Evolutionary conservation across 2,113 vertebrate species (phyloP), one percentile per base, ranked within the genome.

Genomic region (Clarias magur): DNA sequence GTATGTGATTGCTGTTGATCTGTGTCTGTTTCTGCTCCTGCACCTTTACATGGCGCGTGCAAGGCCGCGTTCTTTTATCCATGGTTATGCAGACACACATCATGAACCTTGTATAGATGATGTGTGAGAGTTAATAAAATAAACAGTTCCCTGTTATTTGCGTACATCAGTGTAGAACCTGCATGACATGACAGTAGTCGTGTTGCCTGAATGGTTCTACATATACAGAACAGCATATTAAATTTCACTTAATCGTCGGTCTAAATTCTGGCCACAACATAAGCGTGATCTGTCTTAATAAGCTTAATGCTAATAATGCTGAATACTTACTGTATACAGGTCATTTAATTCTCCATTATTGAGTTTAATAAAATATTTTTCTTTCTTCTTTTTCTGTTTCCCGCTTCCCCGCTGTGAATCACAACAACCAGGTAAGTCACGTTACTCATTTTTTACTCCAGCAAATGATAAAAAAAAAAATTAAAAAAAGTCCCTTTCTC

Each of bases 61-160:
- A 67, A 60, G 85, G 73, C 76, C 75, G 54, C 76, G 78, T 80
- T 57, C 59, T 79, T 87, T 82, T 85, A 87, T 83, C 82, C 75
- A 84, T 19, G 1, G 70, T 87, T 27, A 89, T 62, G 79, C 65
- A 86, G 83, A 79, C 48, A 67, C 48, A 82, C 81, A 87, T 83
- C 80, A 88, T 56, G 54, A 38, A 82, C 23, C 80, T 78, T 83
- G 80, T 88, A 68, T 62, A 62, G 16, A 62, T 34, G 60, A 23
- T 68, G 57, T 60, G 19, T 65, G 78, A 63, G 62, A 63, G 21
- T 25, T 34, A 34, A 34, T 34, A 34, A 34, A 34, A 34, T 34
- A 34, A 27, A 34, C 11, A 56, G 83, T 42, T 72, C 2, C n/a
- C 34, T 42, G 2, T 42, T 57, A 54, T 80, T 78, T 63, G 15